These are phyloP conservation scores for Listronotus oregonensis DNA, from an alignment of 1,140 invertebrate species.

Conservation along the genomic window DNA sequence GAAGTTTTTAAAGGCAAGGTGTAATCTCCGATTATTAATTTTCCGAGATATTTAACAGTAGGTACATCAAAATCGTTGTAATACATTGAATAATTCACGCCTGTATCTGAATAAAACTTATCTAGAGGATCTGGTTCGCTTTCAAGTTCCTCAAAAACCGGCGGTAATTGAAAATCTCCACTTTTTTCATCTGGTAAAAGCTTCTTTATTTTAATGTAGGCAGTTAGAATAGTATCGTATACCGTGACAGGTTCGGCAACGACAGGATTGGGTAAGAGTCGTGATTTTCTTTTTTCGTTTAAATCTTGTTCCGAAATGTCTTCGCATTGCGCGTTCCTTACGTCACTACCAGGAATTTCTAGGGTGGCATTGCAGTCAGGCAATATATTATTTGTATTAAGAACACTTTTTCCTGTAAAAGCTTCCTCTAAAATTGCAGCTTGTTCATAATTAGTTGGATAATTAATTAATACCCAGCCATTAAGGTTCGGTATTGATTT, in stretches of 20 bases:
- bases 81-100: conserved; percentile 62
- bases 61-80: conserved; percentile 61
- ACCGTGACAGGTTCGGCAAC: conserved; percentile 8
- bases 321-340: not conserved
- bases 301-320: not conserved
- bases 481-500: conserved; percentile 58
- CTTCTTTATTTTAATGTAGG: conserved; percentile 60
- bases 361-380: conserved; percentile 16
- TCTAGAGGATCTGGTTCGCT: conserved; percentile 60
- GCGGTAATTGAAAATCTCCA: conserved; percentile 53
- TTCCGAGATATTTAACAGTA: conserved; percentile 60
- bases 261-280: conserved; percentile 38
- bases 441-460: conserved; percentile 63
- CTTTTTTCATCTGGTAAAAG: conserved; percentile 54
- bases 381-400: conserved; percentile 7
- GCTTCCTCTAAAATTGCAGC: conserved; percentile 62
- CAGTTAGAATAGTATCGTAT: conserved; percentile 61
- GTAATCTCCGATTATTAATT: conserved; percentile 62
- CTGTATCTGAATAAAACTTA: conserved; percentile 61
- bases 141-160: conserved; percentile 29
- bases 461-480: conserved; percentile 68
- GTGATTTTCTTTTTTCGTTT: conserved; percentile 23
- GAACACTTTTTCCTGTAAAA: conserved; percentile 36
- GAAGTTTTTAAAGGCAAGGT: conserved; percentile 56
- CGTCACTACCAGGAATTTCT: conserved; percentile 4